Base-by-base conservation (phyloP, 2,888 invertebrate species). In the Pseudeuparius sepicola region DNA sequence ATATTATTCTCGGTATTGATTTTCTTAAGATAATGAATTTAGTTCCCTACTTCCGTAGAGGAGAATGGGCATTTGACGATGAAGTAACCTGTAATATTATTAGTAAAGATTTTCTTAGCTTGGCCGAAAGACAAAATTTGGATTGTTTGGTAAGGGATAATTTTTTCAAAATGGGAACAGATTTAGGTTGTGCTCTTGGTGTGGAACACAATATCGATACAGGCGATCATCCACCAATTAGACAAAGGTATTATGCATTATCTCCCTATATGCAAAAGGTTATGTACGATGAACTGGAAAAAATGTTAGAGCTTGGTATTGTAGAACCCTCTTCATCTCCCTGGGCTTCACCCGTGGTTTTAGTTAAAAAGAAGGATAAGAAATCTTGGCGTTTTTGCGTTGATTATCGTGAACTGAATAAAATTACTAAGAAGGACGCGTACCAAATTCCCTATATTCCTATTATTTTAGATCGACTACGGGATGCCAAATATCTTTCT, bases 321-420 rank as follows among this genome's bases (percentile, higher is more conserved):
- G n/a, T n/a, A n/a, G n/a, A 43, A 34, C 43, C 40, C 9, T 50
- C 48, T 1, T 37, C 36, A 4, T 49, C 46, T 12, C 55, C 59
- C 0, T 61, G 54, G 54, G 58, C 1, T 10, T 33, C 30, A 3
- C 39, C 41, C 1, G 27, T 41, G 1, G 15, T 41, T 1, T 16
- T 61, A 4, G 54, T 55, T 1, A 41, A 37, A 14, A 61, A 57
- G 36, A 52, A 53, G 27, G 51, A 52, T 34, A 25, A 33, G 4
- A 42, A 40, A 0, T 28, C 34, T 7, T 18, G 53, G 11, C 16
- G 37, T 10, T 43, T 55, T 12, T 46, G 46, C 13, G 32, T 48
- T 1, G 47, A 49, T 25, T 47, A 37, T 32, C 34, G 43, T 5
- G 35, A 40, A 26, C 31, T 47, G 5, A 50, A 51, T 33, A 26